Percentiles rank a stretch among this genome's conserved stretches.
Conservation (phyloP, 2,797 vertebrate genomes). For the Pyrocephalus nanus region DNA sequence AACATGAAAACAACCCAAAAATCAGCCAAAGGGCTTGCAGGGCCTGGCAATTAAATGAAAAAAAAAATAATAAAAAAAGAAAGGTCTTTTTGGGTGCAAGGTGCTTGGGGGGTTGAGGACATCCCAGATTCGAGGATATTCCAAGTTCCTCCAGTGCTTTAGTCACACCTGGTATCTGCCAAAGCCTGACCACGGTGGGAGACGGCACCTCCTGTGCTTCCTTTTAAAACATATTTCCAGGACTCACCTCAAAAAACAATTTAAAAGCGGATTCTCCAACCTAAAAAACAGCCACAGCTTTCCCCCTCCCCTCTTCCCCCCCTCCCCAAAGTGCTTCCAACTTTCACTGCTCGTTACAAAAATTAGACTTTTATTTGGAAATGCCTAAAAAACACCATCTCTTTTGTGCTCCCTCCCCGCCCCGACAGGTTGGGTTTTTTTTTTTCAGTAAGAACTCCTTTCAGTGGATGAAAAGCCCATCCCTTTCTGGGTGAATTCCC, state of each 20-base stretch:
- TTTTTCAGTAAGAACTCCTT: constrained; percentile 50
- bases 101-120: neutral
- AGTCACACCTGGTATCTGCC: neutral
- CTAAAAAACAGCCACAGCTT: constrained; percentile 14
- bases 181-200: neutral
- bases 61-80: too few species aligned
- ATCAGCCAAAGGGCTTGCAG: neutral
- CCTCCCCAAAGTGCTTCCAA: neutral
- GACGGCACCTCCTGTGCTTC: neutral
- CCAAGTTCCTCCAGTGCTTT: neutral
- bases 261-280: constrained; percentile 38
- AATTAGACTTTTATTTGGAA: constrained; percentile 62
- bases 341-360: constrained; percentile 63
- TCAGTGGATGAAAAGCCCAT: constrained; percentile 12
- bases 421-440: neutral
- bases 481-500: neutral
- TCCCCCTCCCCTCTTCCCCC: neutral
- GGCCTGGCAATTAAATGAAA: neutral
- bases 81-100: neutral
- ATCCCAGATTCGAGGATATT: neutral
- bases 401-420: neutral
- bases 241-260: neutral
- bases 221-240: constrained; percentile 45
- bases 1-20: neutral
- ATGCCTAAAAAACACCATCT: constrained; percentile 39